A percentile compares a stretch with the other conserved stretches of the same genome.
These are phyloP conservation scores for Tragelaphus scriptus DNA, from an alignment of 2,113 vertebrate species.

Conservation along the genomic window DNA sequence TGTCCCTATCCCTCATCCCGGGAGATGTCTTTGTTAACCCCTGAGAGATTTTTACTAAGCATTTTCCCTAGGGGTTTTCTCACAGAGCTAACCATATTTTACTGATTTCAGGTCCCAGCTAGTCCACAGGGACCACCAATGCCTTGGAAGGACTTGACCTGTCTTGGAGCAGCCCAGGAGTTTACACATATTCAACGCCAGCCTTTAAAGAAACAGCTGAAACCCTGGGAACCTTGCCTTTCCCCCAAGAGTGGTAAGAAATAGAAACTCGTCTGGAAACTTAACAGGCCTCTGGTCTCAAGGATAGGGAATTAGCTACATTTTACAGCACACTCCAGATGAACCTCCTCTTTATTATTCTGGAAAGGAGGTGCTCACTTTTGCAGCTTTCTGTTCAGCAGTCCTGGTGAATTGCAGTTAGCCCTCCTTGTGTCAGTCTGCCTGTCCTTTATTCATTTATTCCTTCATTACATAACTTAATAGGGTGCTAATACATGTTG, in stretches of 20 bases:
- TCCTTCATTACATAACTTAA: neutral
- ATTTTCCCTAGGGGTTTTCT: slow-evolving; percentile 4
- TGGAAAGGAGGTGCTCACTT: neutral
- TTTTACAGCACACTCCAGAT: neutral
- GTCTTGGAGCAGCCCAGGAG: slow-evolving; percentile 40
- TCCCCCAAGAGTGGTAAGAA: slow-evolving; percentile 55
- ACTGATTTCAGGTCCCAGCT: slow-evolving; percentile 57
- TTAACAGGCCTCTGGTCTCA: neutral
- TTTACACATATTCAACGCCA: slow-evolving; percentile 26
- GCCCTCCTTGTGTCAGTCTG: neutral
- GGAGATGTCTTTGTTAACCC: neutral
- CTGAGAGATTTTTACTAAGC: neutral
- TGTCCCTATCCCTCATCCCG: neutral
- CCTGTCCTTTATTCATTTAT: neutral
- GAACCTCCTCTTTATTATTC: neutral
- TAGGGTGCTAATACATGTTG: neutral
- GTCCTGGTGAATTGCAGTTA: neutral
- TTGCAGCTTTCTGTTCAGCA: neutral
- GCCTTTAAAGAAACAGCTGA: slow-evolving; percentile 52
- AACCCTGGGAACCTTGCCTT: slow-evolving; percentile 50
- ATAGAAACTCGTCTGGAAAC: neutral
- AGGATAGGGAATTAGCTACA: neutral
- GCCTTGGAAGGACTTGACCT: slow-evolving; percentile 61
- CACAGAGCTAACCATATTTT: slow-evolving; percentile 37
- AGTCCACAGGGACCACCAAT: slow-evolving; percentile 53